phyloP scores from a whole-genome alignment of 2,113 vertebrate species.

The Noturus placidus region DNA sequence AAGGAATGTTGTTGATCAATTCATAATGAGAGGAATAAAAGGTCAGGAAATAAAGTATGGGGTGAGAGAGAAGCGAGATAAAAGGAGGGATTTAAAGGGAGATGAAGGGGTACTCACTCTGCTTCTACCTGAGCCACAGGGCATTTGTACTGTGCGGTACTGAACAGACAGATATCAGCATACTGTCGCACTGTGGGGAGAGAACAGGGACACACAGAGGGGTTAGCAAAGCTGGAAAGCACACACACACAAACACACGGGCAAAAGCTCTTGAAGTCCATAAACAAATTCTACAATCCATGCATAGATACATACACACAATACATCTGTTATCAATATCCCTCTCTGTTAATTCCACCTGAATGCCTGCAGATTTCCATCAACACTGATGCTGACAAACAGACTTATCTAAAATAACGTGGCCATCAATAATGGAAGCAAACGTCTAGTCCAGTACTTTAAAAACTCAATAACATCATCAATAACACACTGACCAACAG shows the following conservation, averaged over 20 bases:
- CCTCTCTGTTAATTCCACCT: not conserved
- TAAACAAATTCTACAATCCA: not conserved
- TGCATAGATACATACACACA: not conserved
- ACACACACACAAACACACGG: not conserved
- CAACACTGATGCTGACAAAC: not conserved
- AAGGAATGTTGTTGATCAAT: not conserved
- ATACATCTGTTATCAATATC: not conserved
- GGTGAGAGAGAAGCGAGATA: not conserved
- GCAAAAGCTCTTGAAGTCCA: not conserved
- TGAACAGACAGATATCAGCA: constrained; percentile 93
- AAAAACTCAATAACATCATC: not conserved
- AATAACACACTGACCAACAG: not conserved
- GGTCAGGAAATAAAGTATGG: not conserved
- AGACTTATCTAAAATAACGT: constrained; percentile 8
- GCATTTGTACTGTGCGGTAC: constrained; percentile 92
- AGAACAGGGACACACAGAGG: constrained; percentile 50
- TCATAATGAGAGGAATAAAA: not conserved
- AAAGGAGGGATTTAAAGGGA: constrained; percentile 20
- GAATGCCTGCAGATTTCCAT: constrained; percentile 6
- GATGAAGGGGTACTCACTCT: constrained; percentile 75
- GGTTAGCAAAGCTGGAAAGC: constrained; percentile 41
- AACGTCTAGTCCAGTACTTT: not conserved
- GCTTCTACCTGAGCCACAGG: constrained; percentile 86
- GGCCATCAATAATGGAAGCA: not conserved
- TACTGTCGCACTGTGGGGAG: constrained; percentile 84